Evolutionary conservation across 2,888 invertebrate genomes (phyloP).

Genomic region (Tetranychus piercei): DNA sequence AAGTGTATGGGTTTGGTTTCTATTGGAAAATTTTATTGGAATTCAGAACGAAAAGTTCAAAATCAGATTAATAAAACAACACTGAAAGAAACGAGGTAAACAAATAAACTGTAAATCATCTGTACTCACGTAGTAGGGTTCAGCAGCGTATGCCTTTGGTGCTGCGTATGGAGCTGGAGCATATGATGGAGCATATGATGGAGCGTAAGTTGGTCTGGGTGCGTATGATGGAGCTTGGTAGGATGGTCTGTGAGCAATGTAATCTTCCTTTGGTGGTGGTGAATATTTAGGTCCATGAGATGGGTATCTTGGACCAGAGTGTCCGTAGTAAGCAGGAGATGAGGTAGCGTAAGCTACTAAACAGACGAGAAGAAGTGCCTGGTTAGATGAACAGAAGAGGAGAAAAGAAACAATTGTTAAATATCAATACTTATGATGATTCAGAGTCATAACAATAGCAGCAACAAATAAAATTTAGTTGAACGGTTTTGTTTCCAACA

Average conservation of each 20-base stretch:
- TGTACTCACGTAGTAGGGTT: slow-evolving; percentile 60
- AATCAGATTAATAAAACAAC: background rate
- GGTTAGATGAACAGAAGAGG: background rate
- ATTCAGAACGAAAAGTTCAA: too few species aligned
- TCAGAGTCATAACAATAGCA: too few species aligned
- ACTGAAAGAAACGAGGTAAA: slow-evolving; percentile 32
- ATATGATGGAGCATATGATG: background rate
- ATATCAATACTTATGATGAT: too few species aligned
- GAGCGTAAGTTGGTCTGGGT: background rate
- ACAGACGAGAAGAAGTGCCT: background rate
- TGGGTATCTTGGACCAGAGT: slow-evolving; percentile 8
- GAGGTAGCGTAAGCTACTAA: slow-evolving; percentile 7
- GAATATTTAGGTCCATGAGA: slow-evolving; percentile 2
- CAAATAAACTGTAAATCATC: slow-evolving; percentile 38
- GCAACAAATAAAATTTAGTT: too few species aligned
- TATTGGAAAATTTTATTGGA: background rate
- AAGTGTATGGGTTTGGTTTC: slow-evolving; percentile 18
- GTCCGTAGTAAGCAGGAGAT: slow-evolving; percentile 16
- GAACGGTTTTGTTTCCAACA: too few species aligned
- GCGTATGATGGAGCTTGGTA: slow-evolving; percentile 9
- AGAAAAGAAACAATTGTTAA: background rate
- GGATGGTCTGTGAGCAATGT: background rate
- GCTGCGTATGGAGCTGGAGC: slow-evolving; percentile 5
- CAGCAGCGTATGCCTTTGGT: slow-evolving; percentile 42
- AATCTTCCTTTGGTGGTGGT: background rate